Evolutionary conservation across 2,113 vertebrate species (phyloP).

Genomic region (Myotis yumanensis): DNA sequence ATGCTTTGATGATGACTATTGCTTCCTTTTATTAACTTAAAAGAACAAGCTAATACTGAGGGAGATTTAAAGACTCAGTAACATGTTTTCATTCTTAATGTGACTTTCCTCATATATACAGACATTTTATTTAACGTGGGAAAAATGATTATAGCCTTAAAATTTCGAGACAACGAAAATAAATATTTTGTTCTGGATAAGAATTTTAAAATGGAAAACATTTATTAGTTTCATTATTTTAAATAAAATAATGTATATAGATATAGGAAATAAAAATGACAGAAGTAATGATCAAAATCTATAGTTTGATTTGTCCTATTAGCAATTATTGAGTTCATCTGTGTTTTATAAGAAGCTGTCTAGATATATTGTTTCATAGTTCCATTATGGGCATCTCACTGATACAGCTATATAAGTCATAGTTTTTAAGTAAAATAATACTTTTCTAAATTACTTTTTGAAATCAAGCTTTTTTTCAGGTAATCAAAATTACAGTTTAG

Average conservation of each 20-base stretch:
- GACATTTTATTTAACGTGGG: neutral
- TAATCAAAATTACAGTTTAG: neutral
- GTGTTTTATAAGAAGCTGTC: neutral
- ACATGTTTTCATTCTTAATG: neutral
- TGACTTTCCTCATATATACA: neutral
- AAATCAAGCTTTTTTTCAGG: conserved; percentile 5
- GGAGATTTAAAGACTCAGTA: conserved; percentile 50
- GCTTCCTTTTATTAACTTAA: conserved; percentile 62
- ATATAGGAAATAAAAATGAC: neutral
- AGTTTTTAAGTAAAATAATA: neutral
- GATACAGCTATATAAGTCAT: neutral
- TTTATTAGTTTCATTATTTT: neutral
- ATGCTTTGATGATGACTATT: conserved; percentile 63
- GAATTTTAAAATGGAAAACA: neutral
- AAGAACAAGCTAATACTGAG: conserved; percentile 56
- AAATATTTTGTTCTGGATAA: neutral
- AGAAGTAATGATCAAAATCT: neutral
- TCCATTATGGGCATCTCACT: neutral
- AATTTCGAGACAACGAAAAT: neutral
- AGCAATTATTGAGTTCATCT: neutral
- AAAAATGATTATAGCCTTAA: neutral
- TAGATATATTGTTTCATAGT: neutral
- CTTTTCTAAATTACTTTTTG: neutral
- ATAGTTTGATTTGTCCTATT: neutral
- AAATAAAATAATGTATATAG: neutral